Evolutionary conservation across 2,888 invertebrate genomes (phyloP).

Genomic region (Merodon equestris): DNA sequence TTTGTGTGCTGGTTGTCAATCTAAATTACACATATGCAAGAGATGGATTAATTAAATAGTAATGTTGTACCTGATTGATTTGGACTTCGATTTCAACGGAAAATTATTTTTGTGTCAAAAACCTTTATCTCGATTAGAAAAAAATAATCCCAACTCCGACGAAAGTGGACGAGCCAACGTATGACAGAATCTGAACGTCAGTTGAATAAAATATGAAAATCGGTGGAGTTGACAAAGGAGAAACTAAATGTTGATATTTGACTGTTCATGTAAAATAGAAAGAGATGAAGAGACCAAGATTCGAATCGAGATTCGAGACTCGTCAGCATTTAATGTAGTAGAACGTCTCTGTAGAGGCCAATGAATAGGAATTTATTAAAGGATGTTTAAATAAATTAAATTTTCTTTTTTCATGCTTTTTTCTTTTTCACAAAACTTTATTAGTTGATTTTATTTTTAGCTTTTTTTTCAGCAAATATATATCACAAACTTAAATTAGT

Average conservation of each 20-base stretch:
- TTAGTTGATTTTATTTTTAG: too few species aligned
- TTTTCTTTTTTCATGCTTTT: too few species aligned
- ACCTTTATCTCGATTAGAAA: background rate
- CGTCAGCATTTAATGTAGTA: too few species aligned
- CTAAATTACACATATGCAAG: background rate
- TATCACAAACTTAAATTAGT: too few species aligned
- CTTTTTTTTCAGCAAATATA: too few species aligned
- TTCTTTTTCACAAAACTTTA: too few species aligned
- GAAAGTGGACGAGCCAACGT: slow-evolving; percentile 17
- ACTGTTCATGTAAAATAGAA: background rate
- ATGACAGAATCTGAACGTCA: slow-evolving; percentile 55
- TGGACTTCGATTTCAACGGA: background rate
- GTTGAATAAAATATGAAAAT: slow-evolving; percentile 44
- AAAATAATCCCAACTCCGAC: slow-evolving; percentile 3
- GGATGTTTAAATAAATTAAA: too few species aligned
- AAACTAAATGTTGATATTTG: background rate
- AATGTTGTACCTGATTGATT: slow-evolving; percentile 37
- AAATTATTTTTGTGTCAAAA: slow-evolving; percentile 1
- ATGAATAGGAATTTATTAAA: too few species aligned
- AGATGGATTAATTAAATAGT: too few species aligned
- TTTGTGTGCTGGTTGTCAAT: too few species aligned
- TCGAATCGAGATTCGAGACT: too few species aligned
- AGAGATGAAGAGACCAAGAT: background rate
- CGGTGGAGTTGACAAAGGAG: slow-evolving; percentile 33
- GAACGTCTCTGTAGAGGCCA: too few species aligned